Base-by-base conservation (phyloP, 2,888 invertebrate genomes). In the Tetranychus truncatus region DNA sequence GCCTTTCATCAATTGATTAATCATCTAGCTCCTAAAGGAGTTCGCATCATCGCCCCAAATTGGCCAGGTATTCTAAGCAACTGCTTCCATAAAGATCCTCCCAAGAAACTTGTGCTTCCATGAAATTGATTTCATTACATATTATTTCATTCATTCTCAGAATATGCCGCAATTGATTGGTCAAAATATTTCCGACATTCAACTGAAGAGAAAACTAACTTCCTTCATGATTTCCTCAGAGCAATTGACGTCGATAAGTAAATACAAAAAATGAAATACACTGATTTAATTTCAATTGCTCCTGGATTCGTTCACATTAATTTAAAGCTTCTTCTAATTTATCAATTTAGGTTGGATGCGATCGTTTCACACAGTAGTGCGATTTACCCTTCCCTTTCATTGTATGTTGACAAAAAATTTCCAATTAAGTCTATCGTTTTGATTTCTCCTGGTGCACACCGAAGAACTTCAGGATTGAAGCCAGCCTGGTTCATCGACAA, bases 31-130 rank as follows among this genome's bases (percentile, higher is more conserved):
- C 45, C 74, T 6, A 71, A 71, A 18, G 76, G 75, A 4, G 75
- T 78, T 46, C 72, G 78, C 66, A 67, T 78, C 7, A 73, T 78
- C 55, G 76, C 76, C 6, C 78, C 78, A 4, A 76, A 75, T 45
- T 77, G 76, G 66, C 78, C 78, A 20, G 76, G 78, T 75, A 76
- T 74, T 55, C 75, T 65, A 65, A 74, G 1, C 15, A 9, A 9
- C 7, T 46, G 46, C 8, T 46, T 24, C 24, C 24, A 24, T 46
- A 15, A 46, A 46, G 46, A 11, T 55, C 15, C 2, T 15, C 7
- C 55, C 9, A 9, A 15, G 9, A 15, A 55, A 55, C 15, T 15
- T 55, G 2, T 55, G 55, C 6, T 3, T 55, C 15, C 11, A 55
- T 55, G 9, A 15, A 55, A 9, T 55, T 15, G 7, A 9, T 3